A percentile compares a stretch with the other conserved stretches of the same genome.
phyloP scores from a whole-genome alignment of 37 sponge, comb jelly and placozoan genomes.

The Hexactinellida sp. region DNA sequence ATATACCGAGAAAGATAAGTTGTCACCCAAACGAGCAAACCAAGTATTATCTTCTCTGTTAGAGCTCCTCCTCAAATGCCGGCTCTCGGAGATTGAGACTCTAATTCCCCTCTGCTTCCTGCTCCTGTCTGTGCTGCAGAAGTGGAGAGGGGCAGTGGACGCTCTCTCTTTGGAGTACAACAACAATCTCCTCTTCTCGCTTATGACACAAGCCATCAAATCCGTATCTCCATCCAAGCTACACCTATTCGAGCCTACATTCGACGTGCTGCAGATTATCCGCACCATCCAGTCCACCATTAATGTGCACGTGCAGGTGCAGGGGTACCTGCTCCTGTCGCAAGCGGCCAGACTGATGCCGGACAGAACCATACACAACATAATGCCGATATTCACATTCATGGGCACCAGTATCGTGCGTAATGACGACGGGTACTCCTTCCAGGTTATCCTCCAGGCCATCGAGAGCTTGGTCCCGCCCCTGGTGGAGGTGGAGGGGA shows the following conservation, averaged over 20 bases:
- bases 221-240: not conserved
- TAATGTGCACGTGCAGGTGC: not conserved
- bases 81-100: not conserved
- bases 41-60: not conserved
- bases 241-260: not conserved
- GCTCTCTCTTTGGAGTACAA: not conserved
- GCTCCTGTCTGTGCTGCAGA: not conserved
- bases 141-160: not conserved
- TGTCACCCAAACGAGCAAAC: not conserved
- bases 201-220: not conserved
- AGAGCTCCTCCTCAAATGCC: not conserved
- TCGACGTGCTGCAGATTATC: not conserved
- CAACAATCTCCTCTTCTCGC: not conserved
- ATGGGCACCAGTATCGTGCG: conserved; percentile 75
- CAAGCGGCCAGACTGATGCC: conserved; percentile 13
- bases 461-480: conserved; percentile 67
- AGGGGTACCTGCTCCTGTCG: not conserved
- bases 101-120: not conserved
- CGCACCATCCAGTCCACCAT: not conserved
- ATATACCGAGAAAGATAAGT: not conserved
- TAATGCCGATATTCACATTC: conserved; percentile 97
- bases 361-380: conserved; percentile 68
- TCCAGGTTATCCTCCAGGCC: conserved; percentile 65
- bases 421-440: conserved; percentile 75
- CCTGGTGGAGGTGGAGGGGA: conserved; percentile 38